phyloP scores from a whole-genome alignment of 2,888 invertebrate genomes.

The Acleris holmiana region DNA sequence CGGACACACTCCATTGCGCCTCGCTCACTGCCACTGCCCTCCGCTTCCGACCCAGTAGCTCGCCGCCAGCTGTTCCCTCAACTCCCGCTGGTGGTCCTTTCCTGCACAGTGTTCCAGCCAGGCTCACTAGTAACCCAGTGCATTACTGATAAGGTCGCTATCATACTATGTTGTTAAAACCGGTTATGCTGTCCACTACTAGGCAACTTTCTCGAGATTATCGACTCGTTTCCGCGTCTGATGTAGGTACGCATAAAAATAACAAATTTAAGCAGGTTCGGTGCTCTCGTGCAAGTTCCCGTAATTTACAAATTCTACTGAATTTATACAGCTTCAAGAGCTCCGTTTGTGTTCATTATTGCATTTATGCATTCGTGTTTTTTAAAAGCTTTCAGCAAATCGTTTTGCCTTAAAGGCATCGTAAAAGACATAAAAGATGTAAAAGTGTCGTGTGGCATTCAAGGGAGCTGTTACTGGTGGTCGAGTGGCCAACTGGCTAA shows the following conservation, averaged over 20 bases:
- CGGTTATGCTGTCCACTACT: conserved; percentile 61
- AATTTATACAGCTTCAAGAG: too few species aligned
- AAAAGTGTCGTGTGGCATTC: conserved; percentile 61
- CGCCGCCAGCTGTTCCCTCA: conserved; percentile 52
- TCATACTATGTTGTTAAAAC: conserved; percentile 59
- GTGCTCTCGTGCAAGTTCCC: not conserved
- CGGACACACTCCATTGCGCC: conserved; percentile 63
- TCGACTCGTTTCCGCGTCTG: conserved; percentile 50
- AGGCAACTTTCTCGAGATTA: conserved; percentile 68
- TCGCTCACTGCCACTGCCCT: conserved; percentile 61
- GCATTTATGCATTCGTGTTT: not conserved
- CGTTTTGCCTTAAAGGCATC: conserved; percentile 2
- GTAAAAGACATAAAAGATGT: conserved; percentile 50
- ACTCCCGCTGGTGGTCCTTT: conserved; percentile 27
- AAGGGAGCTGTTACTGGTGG: conserved; percentile 49
- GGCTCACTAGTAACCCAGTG: conserved; percentile 56
- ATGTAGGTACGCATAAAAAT: conserved; percentile 36
- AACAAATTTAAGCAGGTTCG: conserved; percentile 21
- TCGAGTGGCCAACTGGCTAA: conserved; percentile 57
- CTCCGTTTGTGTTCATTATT: not conserved
- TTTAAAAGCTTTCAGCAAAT: conserved; percentile 6
- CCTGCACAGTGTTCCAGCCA: conserved; percentile 33
- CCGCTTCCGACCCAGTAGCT: conserved; percentile 64
- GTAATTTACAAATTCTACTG: too few species aligned
- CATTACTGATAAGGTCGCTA: conserved; percentile 59